These are phyloP conservation scores for Malaclemys terrapin DNA, from an alignment of 2,113 vertebrate genomes.

Conservation along the genomic window DNA sequence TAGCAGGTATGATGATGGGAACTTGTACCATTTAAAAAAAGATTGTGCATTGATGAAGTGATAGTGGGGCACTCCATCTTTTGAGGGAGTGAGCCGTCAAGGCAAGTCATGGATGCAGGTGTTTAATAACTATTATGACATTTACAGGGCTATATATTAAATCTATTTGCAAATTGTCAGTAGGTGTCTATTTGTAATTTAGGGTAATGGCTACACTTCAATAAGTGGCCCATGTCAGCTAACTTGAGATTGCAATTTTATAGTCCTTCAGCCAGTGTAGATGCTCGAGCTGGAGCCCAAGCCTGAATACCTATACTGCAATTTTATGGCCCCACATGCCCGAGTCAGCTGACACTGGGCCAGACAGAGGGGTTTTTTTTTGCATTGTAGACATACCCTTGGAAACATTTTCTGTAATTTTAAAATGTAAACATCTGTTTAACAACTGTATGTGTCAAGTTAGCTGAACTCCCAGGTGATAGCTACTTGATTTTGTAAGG, in stretches of 20 bases:
- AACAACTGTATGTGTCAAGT: not conserved
- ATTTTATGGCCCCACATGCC: no score
- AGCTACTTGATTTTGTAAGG: not conserved
- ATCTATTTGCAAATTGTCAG: not conserved
- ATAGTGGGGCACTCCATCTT: not conserved
- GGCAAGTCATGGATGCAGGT: not conserved
- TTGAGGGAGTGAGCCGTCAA: not conserved
- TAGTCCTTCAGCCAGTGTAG: no score
- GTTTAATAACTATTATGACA: not conserved
- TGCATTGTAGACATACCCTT: not conserved
- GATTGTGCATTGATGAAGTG: not conserved
- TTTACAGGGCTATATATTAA: not conserved
- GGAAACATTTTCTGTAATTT: not conserved
- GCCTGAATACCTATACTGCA: no score
- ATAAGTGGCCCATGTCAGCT: not conserved
- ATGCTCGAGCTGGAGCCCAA: not conserved
- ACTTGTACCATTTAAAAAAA: not conserved
- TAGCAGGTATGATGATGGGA: not conserved
- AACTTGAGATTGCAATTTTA: not conserved
- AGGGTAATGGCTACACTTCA: not conserved
- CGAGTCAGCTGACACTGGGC: no score
- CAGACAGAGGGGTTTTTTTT: not conserved
- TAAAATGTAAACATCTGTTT: not conserved
- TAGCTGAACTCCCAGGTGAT: not conserved
- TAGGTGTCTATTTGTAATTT: not conserved